Percentiles rank a stretch among this genome's conserved stretches.
These are phyloP conservation scores for Microplitis demolitor DNA, from an alignment of 1,140 invertebrate genomes.

Conservation along the genomic window DNA sequence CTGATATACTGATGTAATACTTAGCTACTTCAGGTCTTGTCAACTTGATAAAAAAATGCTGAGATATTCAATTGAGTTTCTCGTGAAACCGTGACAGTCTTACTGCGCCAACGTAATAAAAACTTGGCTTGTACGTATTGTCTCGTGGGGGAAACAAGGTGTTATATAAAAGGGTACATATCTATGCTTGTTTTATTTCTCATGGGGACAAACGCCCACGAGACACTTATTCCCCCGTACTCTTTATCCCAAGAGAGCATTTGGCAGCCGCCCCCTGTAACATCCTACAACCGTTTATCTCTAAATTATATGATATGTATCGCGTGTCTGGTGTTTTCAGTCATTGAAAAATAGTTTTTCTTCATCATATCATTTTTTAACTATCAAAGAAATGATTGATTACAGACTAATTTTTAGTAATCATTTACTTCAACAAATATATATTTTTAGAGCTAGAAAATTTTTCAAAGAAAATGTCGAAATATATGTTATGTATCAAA, in stretches of 20 bases:
- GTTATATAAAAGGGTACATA: not conserved
- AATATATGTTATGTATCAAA: too few species aligned
- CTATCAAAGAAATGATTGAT: not conserved
- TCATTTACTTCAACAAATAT: too few species aligned
- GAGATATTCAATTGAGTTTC: not conserved
- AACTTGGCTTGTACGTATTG: not conserved
- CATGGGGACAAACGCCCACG: constrained; percentile 45
- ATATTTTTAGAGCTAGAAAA: too few species aligned
- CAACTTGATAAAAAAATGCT: constrained; percentile 1
- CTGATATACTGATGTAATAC: constrained; percentile 4
- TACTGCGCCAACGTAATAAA: not conserved
- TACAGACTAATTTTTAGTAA: too few species aligned
- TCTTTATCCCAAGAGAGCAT: constrained; percentile 31
- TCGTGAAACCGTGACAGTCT: not conserved
- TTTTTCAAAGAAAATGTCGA: too few species aligned
- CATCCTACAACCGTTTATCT: constrained; percentile 8
- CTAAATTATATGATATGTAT: constrained; percentile 2
- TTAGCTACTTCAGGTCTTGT: not conserved
- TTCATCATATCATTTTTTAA: not conserved
- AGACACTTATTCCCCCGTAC: constrained; percentile 42
- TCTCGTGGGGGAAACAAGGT: not conserved
- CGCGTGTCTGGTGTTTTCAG: not conserved
- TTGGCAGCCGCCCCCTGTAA: constrained; percentile 6
- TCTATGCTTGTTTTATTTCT: constrained; percentile 33
- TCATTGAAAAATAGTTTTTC: not conserved